Percentiles rank a stretch among this genome's conserved stretches.
These are phyloP conservation scores for Acrocephalus arundinaceus DNA, from an alignment of 2,113 vertebrate species.

Conservation along the genomic window DNA sequence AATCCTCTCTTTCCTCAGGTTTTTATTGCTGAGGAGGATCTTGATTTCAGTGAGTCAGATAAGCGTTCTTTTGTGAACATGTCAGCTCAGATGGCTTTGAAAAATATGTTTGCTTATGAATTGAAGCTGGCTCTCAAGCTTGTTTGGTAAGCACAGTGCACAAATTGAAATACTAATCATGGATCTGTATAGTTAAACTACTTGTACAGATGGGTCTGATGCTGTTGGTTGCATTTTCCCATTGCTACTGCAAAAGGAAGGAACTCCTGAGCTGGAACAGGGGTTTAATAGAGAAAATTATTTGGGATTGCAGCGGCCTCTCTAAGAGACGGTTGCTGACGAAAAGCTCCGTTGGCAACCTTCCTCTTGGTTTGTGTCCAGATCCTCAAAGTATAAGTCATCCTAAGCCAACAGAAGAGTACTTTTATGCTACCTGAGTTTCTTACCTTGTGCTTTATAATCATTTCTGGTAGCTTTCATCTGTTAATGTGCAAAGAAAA, in stretches of 20 bases:
- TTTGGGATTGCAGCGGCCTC: not conserved
- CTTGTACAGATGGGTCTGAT: not conserved
- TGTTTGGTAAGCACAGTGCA: not conserved
- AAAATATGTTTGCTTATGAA: not conserved
- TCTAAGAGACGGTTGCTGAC: not conserved
- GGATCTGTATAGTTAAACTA: not conserved
- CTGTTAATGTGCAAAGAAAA: not conserved
- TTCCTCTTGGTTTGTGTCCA: not conserved
- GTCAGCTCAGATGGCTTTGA: not conserved
- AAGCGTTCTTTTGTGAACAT: not conserved
- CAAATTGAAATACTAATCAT: not conserved
- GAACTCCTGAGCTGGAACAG: not conserved
- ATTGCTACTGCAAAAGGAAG: not conserved
- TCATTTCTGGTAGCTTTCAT: not conserved
- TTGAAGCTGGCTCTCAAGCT: not conserved
- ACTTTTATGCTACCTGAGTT: not conserved
- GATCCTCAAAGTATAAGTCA: not conserved
- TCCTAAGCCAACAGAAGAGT: not conserved
- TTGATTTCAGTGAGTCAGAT: conserved; percentile 7
- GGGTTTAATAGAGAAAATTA: not conserved
- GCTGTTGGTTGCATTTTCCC: not conserved
- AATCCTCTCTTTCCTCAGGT: not conserved
- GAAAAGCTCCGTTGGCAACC: not conserved
- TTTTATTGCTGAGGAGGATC: not conserved
- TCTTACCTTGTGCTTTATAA: not conserved